These are phyloP conservation scores for Rhopalosiphum maidis DNA, from an alignment of 1,140 invertebrate genomes.

Conservation along the genomic window DNA sequence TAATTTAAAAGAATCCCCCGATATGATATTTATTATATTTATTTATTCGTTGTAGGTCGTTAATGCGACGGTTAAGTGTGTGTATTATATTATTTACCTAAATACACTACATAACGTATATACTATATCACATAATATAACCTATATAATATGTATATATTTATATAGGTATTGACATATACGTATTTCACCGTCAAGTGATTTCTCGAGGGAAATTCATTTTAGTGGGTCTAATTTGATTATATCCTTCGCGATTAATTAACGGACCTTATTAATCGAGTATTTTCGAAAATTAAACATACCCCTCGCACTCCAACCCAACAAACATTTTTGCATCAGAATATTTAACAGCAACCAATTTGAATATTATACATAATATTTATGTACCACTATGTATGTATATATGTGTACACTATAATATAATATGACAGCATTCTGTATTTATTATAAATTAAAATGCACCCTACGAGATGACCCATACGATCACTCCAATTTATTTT, in stretches of 20 bases:
- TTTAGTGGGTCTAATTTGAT: conserved; percentile 43
- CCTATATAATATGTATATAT: not conserved
- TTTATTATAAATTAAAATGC: not conserved
- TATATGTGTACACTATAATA: not conserved
- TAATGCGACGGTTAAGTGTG: not conserved
- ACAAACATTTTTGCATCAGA: not conserved
- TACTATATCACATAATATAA: not conserved
- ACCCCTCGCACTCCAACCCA: not conserved
- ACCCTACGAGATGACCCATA: not conserved
- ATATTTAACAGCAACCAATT: not conserved
- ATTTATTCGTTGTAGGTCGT: conserved; percentile 18
- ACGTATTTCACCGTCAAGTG: conserved; percentile 12
- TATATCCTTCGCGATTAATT: conserved; percentile 53
- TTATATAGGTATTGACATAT: not conserved
- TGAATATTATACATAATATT: not conserved
- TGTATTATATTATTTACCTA: not conserved
- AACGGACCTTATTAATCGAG: conserved; percentile 23
- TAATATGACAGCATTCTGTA: not conserved
- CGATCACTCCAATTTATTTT: not conserved
- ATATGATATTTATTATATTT: conserved; percentile 18
- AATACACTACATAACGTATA: not conserved
- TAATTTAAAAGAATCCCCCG: conserved; percentile 36
- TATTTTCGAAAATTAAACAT: conserved; percentile 48
- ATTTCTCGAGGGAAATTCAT: conserved; percentile 53
- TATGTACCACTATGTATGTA: not conserved